Evolutionary conservation across 2,797 vertebrate genomes (phyloP), one percentile per base, ranked within the genome.

Genomic region (Esox masquinongy): DNA sequence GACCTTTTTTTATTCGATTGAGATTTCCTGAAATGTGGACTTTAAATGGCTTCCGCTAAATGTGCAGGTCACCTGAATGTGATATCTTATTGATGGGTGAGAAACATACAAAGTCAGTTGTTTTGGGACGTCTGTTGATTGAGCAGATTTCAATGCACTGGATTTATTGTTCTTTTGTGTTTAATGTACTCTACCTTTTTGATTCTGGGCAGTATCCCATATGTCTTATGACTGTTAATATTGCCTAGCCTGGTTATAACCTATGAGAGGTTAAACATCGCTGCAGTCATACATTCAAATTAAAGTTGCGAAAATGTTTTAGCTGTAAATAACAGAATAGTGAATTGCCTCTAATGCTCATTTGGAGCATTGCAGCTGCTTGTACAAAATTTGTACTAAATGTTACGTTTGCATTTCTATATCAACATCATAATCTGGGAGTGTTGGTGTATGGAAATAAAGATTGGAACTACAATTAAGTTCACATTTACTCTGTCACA

Each of bases 1-100:
- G 80, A 87, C 39, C 22, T 15, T 29, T 39, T 1, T 43, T 47
- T 34, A 31, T 61, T 29, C 8, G 19, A 76, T 47, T 6, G 22
- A 61, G 14, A 31, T 61, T 53, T 77, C 22, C 53, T 67, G 68
- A 34, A 22, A n/a, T 31, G 2, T 43, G 22, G 11, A 24, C 51
- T 26, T 17, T 79, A 24, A 24, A 24, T 61, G 14, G 2, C 22
- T 12, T 3, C 19, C 12, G 11, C 56, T 36, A 49, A 61, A 36
- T 11, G 36, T 39, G 36, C 69, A 51, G 31, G 76, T 0, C 43
- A 47, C 43, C 36, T 68, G 29, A 74, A 51, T 14, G 2, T 6
- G 11, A 19, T 6, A 12, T 22, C 8, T 26, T 29, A 63, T 49
- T 12, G 6, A 26, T 39, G 56, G n/a, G n/a, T 26, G 56, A 70